These are phyloP conservation scores for Phengaris alcon DNA, from an alignment of 2,888 invertebrate genomes.

Conservation along the genomic window DNA sequence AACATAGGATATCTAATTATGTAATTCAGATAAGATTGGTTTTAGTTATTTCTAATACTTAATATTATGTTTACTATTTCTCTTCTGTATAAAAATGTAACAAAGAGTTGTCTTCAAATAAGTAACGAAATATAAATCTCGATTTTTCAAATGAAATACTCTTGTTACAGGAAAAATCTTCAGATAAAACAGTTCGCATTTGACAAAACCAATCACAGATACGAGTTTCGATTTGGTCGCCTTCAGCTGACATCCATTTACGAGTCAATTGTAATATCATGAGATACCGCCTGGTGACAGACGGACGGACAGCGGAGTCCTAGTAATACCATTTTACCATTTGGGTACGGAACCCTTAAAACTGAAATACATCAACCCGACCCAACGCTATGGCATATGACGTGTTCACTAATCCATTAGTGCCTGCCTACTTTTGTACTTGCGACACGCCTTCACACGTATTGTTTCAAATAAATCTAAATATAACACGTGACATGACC, in stretches of 20 bases:
- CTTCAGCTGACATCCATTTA: constrained; percentile 8
- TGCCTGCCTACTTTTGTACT: no score
- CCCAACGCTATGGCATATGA: background rate
- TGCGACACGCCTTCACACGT: background rate
- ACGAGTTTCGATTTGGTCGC: constrained; percentile 5
- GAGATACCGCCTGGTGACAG: no score
- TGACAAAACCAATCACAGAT: constrained; percentile 15
- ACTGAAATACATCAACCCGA: background rate
- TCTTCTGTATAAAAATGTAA: background rate
- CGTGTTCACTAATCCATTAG: background rate
- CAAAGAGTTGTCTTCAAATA: background rate
- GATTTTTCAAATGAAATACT: background rate
- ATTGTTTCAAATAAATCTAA: background rate
- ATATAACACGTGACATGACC: background rate
- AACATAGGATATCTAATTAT: no score
- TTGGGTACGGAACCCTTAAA: no score
- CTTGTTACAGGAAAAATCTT: constrained; percentile 3
- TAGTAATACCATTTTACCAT: no score
- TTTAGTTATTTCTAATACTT: no score
- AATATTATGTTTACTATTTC: no score
- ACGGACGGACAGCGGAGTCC: no score
- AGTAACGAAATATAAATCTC: background rate
- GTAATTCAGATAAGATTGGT: no score
- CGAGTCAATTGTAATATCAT: background rate
- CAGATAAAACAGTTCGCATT: constrained; percentile 10